A percentile compares a stretch with the other conserved stretches of the same genome.
Conservation (phyloP, 1,140 invertebrate species). For the Chionoecetes opilio region DNA sequence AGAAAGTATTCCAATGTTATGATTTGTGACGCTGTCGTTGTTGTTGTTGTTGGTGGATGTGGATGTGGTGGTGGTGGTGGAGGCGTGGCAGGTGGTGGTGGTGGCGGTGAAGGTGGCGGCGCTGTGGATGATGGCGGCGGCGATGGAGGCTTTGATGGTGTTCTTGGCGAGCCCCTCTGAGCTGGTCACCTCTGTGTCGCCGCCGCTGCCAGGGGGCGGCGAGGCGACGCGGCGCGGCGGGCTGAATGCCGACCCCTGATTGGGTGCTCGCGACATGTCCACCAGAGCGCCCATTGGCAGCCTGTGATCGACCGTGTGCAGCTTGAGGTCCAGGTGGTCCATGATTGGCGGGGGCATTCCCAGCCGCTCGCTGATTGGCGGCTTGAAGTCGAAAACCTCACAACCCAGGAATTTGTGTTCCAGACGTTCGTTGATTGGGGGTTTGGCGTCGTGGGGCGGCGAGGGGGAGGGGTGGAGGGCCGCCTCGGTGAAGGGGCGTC, state of each 20-base stretch:
- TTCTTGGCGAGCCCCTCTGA: conserved; percentile 40
- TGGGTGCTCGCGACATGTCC: conserved; percentile 65
- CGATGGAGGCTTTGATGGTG: conserved; percentile 74
- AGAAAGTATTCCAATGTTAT: conserved; percentile 54
- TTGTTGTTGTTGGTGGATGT: conserved; percentile 67
- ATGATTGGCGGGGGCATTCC: conserved; percentile 62
- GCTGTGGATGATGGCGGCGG: conserved; percentile 82
- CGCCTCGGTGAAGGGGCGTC: conserved; percentile 66
- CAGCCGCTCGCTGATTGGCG: conserved; percentile 58
- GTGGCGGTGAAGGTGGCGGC: conserved; percentile 80
- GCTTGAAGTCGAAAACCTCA: conserved; percentile 61
- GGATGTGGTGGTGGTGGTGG: conserved; percentile 67
- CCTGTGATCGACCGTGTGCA: conserved; percentile 59
- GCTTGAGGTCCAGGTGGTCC: conserved; percentile 58
- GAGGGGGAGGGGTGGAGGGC: conserved; percentile 83
- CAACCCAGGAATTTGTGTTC: conserved; percentile 27
- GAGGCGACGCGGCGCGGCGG: conserved; percentile 71
- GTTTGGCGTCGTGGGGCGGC: conserved; percentile 72
- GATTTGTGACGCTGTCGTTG: conserved; percentile 47
- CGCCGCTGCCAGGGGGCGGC: conserved; percentile 56
- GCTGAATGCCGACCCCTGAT: conserved; percentile 80
- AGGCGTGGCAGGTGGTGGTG: conserved; percentile 82
- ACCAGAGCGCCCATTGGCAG: conserved; percentile 61
- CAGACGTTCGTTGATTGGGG: conserved; percentile 64
- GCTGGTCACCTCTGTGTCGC: conserved; percentile 82